These are phyloP conservation scores for Halocynthia aurantium DNA, from an alignment of 23 tunicate species.

Conservation along the genomic window DNA sequence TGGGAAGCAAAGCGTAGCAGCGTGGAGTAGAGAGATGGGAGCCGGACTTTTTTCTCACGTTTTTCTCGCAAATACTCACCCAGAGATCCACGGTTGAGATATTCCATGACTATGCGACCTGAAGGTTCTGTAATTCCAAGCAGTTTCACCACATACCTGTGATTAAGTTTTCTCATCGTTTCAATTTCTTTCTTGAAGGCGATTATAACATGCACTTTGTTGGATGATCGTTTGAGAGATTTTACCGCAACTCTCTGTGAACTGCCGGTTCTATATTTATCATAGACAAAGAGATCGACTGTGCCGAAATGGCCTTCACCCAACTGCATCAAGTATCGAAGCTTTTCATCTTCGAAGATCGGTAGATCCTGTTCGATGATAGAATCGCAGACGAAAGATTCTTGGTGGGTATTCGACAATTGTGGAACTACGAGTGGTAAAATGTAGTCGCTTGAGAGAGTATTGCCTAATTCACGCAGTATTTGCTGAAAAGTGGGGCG, in stretches of 20 bases:
- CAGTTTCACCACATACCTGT: conserved; percentile 48
- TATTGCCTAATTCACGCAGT: conserved; percentile 56
- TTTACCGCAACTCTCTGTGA: conserved; percentile 58
- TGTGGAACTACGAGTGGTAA: conserved; percentile 9
- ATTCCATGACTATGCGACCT: conserved; percentile 72
- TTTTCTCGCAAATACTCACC: conserved; percentile 18
- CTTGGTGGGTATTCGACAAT: too few relatives aligned
- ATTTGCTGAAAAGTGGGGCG: conserved; percentile 68
- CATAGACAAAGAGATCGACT: conserved; percentile 68
- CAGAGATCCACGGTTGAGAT: conserved; percentile 38
- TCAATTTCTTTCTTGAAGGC: conserved; percentile 76
- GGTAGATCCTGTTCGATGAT: conserved; percentile 37
- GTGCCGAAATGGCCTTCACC: conserved; percentile 77
- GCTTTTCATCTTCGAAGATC: conserved; percentile 50
- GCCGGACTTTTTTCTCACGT: not conserved
- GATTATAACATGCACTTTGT: conserved; percentile 1
- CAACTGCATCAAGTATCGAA: conserved; percentile 28
- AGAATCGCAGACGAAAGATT: not conserved
- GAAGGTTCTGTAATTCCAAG: conserved; percentile 58
- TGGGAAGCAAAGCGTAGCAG: conserved; percentile 45
- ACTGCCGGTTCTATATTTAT: conserved; percentile 4
- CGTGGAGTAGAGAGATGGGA: conserved; percentile 6
- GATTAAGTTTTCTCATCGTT: conserved; percentile 66
- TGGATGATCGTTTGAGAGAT: conserved; percentile 19
- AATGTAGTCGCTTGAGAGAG: conserved; percentile 12